Percentiles rank a stretch among this genome's conserved stretches.
Evolutionary conservation across 1,140 invertebrate species (phyloP).

Genomic region (Stenopsyche tienmushanensis): DNA sequence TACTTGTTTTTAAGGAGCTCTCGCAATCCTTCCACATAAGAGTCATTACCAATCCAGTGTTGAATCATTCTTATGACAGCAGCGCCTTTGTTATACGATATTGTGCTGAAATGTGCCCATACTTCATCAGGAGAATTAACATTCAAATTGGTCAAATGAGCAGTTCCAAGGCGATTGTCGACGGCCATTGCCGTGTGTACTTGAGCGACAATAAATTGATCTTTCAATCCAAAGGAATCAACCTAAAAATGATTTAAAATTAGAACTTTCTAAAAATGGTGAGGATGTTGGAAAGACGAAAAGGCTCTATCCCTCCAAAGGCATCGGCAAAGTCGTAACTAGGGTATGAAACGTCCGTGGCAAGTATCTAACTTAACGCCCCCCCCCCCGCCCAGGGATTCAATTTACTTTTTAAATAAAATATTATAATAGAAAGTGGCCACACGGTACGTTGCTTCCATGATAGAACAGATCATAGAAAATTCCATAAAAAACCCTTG

Average conservation of each 20-base stretch:
- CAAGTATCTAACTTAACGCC: too few relatives aligned
- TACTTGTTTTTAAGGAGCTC: constrained; percentile 51
- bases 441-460: too few relatives aligned
- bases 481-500: too few relatives aligned
- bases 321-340: too few relatives aligned
- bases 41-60: constrained; percentile 64
- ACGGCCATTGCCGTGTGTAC: constrained; percentile 49
- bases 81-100: constrained; percentile 66
- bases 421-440: not conserved
- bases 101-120: constrained; percentile 58
- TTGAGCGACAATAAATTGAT: constrained; percentile 48
- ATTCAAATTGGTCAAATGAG: constrained; percentile 45
- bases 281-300: too few relatives aligned
- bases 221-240: constrained; percentile 40
- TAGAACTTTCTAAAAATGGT: not conserved
- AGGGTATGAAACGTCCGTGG: too few relatives aligned
- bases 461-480: too few relatives aligned
- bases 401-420: not conserved
- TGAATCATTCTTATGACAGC: constrained; percentile 77
- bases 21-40: constrained; percentile 66
- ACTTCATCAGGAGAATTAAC: constrained; percentile 58
- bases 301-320: too few relatives aligned
- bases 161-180: constrained; percentile 44
- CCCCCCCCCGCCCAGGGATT: not conserved
- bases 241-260: constrained; percentile 45